Base-by-base conservation (phyloP, 64 coral and sea anemone species). In the Porites australiensis region DNA sequence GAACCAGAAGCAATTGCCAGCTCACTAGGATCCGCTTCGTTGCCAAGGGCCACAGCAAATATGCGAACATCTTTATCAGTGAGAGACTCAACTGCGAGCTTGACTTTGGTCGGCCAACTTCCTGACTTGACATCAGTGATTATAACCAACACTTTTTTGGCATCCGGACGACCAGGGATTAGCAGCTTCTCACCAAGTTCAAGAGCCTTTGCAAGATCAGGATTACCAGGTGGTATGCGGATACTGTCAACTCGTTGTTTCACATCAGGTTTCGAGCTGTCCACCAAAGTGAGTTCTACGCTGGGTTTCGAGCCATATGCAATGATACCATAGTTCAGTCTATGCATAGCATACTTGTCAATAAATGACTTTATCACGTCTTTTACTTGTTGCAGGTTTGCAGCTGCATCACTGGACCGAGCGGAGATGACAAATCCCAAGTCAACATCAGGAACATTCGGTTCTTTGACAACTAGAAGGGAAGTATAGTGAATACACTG, bases 41-140 rank as follows among this genome's bases (percentile, higher is more conserved):
- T 86, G 60, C 95, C 95, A 71, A 96, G 8, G 49, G 85, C 79
- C 4, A 96, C 79, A 7, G 90, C 62, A 52, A 96, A 89, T n/a
- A 96, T 90, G 44, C 89, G 92, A 52, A 96, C 67, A 71, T 82
- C 95, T 55, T 89, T 50, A 50, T 86, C 64, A 19, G 78, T 61
- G 3, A 92, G 55, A 6, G 64, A 68, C 75, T 96, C 83, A 4
- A 70, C 52, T 21, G 80, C 80, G 8, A 70, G 37, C 65, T 75
- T 93, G 0, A 96, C 58, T 22, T 72, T 86, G 6, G 53, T 82
- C 46, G 8, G 9, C 11, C 71, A 70, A 75, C 95, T 93, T 13
- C 77, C 73, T 6, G 95, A 96, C 80, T 84, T 83, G 67, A 89
- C 92, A 54, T 96, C 95, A 3, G 91, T 96, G 54, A 96, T 93